These are phyloP conservation scores for Hucho hucho DNA, from an alignment of 2,113 vertebrate genomes.

Conservation along the genomic window DNA sequence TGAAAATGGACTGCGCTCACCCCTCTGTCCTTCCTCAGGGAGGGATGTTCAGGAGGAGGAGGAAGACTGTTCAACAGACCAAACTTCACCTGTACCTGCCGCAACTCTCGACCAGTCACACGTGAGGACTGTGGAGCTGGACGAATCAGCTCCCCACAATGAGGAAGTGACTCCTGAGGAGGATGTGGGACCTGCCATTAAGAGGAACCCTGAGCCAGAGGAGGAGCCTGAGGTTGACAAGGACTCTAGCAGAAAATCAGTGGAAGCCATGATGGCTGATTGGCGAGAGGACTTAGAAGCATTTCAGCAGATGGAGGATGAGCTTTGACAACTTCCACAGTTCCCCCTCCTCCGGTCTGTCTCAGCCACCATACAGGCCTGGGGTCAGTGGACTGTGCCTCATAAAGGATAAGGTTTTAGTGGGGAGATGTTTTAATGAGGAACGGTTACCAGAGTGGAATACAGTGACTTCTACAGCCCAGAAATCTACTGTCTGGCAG, in stretches of 20 bases:
- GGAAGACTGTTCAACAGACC: neutral
- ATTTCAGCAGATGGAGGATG: slow-evolving; percentile 98
- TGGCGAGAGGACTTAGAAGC: slow-evolving; percentile 98
- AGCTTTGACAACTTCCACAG: slow-evolving; percentile 83
- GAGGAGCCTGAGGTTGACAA: slow-evolving; percentile 46
- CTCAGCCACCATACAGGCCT: neutral
- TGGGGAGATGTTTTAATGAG: neutral
- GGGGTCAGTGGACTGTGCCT: neutral
- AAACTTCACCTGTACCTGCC: slow-evolving; percentile 32
- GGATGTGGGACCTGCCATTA: slow-evolving; percentile 13
- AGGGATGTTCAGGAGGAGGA: slow-evolving; percentile 53
- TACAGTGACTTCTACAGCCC: neutral
- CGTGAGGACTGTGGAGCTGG: slow-evolving; percentile 68
- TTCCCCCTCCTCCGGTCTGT: slow-evolving; percentile 2
- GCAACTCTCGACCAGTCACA: slow-evolving; percentile 54
- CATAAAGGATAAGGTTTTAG: slow-evolving; percentile 12
- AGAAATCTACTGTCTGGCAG: neutral
- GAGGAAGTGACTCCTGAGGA: slow-evolving; percentile 24
- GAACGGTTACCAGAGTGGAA: neutral
- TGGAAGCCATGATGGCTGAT: slow-evolving; percentile 92
- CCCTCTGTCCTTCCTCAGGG: slow-evolving; percentile 62
- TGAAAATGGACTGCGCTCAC: slow-evolving; percentile 73
- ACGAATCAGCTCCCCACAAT: slow-evolving; percentile 42
- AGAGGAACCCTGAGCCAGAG: slow-evolving; percentile 46
- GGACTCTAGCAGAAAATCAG: slow-evolving; percentile 73